A percentile compares a stretch with the other conserved stretches of the same genome.
These are phyloP conservation scores for Carposina sasakii DNA, from an alignment of 1,140 invertebrate genomes.

Conservation along the genomic window DNA sequence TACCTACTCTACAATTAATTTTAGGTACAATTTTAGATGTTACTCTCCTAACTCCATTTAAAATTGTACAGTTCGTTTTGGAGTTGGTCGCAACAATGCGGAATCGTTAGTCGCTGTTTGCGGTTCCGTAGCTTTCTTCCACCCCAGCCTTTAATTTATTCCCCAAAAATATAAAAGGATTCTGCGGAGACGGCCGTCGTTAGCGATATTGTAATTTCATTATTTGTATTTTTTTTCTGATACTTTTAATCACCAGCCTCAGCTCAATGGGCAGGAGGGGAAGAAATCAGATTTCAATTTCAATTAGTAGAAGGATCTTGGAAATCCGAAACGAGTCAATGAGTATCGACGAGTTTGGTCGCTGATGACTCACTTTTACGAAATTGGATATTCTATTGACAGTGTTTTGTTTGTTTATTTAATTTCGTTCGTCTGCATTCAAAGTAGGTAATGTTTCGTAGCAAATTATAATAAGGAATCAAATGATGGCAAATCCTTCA, in stretches of 20 bases:
- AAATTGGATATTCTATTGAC: no score
- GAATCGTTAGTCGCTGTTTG: slow-evolving; percentile 59
- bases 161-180: slow-evolving; percentile 69
- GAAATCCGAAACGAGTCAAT: slow-evolving; percentile 56
- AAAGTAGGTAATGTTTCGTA: no score
- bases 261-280: slow-evolving; percentile 41
- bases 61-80: no score
- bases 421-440: slow-evolving; percentile 2
- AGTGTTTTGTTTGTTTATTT: no score
- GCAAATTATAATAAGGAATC: no score
- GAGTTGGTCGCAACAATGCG: slow-evolving; percentile 40
- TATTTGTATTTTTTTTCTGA: slow-evolving; percentile 72
- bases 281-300: slow-evolving; percentile 70
- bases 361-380: slow-evolving; percentile 54
- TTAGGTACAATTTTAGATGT: no score
- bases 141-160: slow-evolving; percentile 65
- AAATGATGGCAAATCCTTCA: no score
- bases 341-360: slow-evolving; percentile 63
- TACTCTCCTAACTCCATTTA: no score
- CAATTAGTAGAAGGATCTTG: slow-evolving; percentile 64
- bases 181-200: slow-evolving; percentile 58
- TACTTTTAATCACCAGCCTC: slow-evolving; percentile 66
- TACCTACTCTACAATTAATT: no score
- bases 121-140: slow-evolving; percentile 45
- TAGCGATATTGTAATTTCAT: slow-evolving; percentile 73